Conservation (phyloP, 2,888 invertebrate genomes). For the Cryptophagus acutangulus region DNA sequence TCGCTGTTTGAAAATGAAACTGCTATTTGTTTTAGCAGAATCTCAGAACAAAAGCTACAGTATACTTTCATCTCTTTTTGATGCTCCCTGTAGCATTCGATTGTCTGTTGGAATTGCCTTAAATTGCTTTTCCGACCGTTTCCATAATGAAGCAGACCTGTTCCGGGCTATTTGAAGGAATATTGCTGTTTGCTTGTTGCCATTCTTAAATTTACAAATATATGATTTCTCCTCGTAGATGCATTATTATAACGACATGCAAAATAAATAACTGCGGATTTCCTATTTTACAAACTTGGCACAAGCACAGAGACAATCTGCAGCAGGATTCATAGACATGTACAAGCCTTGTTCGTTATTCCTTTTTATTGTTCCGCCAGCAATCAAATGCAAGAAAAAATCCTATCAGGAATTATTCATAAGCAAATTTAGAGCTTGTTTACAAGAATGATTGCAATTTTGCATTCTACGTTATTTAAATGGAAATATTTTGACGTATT, state of each 20-base stretch:
- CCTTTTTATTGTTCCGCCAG: too few species aligned
- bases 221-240: not conserved
- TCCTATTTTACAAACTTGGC: not conserved
- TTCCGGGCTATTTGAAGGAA: conserved; percentile 47
- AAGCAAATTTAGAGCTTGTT: too few species aligned
- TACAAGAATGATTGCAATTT: too few species aligned
- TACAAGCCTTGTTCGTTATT: too few species aligned
- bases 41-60: too few species aligned
- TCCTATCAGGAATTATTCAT: too few species aligned
- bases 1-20: conserved; percentile 21
- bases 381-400: too few species aligned
- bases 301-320: too few species aligned
- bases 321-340: too few species aligned
- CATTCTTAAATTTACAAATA: conserved; percentile 1
- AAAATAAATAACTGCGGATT: conserved; percentile 1
- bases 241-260: conserved; percentile 1
- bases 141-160: conserved; percentile 43
- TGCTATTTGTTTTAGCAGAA: conserved; percentile 36
- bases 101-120: conserved; percentile 46
- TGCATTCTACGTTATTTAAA: too few species aligned
- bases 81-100: conserved; percentile 40
- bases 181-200: conserved; percentile 40
- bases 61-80: conserved; percentile 39
- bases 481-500: too few species aligned
- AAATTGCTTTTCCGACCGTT: conserved; percentile 44